phyloP scores from a whole-genome alignment of 2,113 vertebrate species.

The Archilochus colubris region DNA sequence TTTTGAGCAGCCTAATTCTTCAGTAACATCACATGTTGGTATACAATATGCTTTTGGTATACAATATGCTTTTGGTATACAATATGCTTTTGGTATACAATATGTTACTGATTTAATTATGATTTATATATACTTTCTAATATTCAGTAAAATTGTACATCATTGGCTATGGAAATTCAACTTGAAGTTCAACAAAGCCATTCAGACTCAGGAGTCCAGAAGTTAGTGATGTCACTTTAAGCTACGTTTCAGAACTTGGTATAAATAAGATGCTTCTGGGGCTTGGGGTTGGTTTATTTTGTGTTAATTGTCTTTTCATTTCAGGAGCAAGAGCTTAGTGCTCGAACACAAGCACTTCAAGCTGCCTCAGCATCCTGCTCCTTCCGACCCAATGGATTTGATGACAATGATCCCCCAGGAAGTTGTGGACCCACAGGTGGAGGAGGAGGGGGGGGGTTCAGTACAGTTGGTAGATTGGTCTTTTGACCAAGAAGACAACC shows the following conservation, averaged over 20 bases:
- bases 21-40: neutral
- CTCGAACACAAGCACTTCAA: constrained; percentile 92
- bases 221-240: neutral
- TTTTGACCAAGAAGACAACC: constrained; percentile 80
- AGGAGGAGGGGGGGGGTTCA: constrained; percentile 91
- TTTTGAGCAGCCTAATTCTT: neutral
- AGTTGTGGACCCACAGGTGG: constrained; percentile 96
- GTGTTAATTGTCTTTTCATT: neutral
- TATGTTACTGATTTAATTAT: neutral
- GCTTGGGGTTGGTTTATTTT: neutral
- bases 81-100: too few species aligned
- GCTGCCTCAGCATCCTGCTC: constrained; percentile 92
- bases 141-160: rapidly evolving
- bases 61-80: too few species aligned
- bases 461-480: constrained; percentile 91
- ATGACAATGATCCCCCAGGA: constrained; percentile 96
- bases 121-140: neutral
- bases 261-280: neutral
- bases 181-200: neutral
- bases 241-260: neutral
- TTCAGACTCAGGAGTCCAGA: neutral
- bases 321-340: constrained; percentile 95
- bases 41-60: neutral
- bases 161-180: neutral
- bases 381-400: constrained; percentile 94